Conservation (phyloP, 2,888 invertebrate species). For the Morinoia aosen region DNA sequence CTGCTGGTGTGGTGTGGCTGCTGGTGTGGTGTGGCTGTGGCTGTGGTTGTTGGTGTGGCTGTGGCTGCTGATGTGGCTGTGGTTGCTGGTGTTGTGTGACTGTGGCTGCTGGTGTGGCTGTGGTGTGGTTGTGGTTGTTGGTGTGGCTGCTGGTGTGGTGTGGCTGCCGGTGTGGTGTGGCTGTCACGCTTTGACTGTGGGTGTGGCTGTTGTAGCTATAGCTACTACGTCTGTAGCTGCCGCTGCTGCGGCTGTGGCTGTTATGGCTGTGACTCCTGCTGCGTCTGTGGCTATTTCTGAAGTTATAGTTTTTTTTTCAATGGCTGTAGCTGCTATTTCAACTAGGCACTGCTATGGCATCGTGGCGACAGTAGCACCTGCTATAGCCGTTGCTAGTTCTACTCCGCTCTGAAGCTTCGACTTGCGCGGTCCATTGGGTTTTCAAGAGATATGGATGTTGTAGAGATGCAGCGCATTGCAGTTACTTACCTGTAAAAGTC, state of each 20-base stretch:
- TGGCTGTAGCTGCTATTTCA: background rate
- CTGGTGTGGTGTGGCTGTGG: conserved; percentile 6
- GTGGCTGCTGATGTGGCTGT: background rate
- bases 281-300: background rate
- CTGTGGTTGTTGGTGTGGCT: background rate
- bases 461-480: too few relatives aligned
- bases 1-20: background rate
- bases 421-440: too few relatives aligned
- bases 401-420: background rate
- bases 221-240: background rate
- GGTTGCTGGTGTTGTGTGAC: background rate
- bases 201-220: background rate
- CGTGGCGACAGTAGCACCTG: too few relatives aligned
- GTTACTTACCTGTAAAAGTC: too few relatives aligned
- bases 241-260: background rate
- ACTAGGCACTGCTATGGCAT: too few relatives aligned
- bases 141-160: background rate
- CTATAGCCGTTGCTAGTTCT: background rate
- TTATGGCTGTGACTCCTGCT: background rate
- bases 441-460: too few relatives aligned
- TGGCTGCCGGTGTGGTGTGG: background rate
- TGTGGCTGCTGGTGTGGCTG: background rate
- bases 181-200: background rate
- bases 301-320: background rate
- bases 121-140: background rate